A percentile compares a stretch with the other conserved stretches of the same genome.
phyloP scores from a whole-genome alignment of 2,888 invertebrate genomes.

The Pheosia gnoma region DNA sequence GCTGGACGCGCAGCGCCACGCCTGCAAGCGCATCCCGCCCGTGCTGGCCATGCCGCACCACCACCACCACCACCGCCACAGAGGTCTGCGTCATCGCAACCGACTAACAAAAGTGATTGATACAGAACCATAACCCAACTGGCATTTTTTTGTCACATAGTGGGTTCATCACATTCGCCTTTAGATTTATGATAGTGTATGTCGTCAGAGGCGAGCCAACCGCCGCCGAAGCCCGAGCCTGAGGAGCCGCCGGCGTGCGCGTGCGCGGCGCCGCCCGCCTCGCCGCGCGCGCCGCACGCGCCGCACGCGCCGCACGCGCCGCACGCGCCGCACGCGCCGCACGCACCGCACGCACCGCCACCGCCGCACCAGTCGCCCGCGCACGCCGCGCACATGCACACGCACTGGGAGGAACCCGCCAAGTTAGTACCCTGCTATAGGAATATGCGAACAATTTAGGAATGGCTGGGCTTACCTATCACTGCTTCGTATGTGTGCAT shows the following conservation, averaged over 20 bases:
- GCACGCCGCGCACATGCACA: constrained; percentile 69
- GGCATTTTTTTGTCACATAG: too few species aligned
- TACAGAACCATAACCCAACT: too few species aligned
- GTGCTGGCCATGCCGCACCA: constrained; percentile 87
- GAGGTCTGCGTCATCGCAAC: constrained; percentile 73
- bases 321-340: constrained; percentile 62
- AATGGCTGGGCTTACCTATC: too few species aligned
- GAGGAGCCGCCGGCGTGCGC: constrained; percentile 33
- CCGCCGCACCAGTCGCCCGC: constrained; percentile 69
- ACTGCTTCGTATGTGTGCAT: constrained; percentile 14
- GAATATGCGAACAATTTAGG: constrained; percentile 10
- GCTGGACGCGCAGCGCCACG: constrained; percentile 95
- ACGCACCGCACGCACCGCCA: constrained; percentile 47
- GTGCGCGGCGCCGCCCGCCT: constrained; percentile 23
- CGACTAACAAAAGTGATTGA: too few species aligned
- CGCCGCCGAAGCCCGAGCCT: constrained; percentile 87
- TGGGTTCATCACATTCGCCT: too few species aligned
- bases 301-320: constrained; percentile 25
- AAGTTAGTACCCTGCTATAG: constrained; percentile 24
- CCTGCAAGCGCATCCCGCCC: constrained; percentile 93
- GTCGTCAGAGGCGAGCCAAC: constrained; percentile 88
- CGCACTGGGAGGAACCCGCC: constrained; percentile 87
- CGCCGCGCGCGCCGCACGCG: constrained; percentile 9
- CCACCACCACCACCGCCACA: constrained; percentile 70
- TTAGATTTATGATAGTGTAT: neutral